Percentiles rank a stretch among this genome's conserved stretches.
These are phyloP conservation scores for Miichthys miiuy DNA, from an alignment of 2,797 vertebrate species.

Conservation along the genomic window DNA sequence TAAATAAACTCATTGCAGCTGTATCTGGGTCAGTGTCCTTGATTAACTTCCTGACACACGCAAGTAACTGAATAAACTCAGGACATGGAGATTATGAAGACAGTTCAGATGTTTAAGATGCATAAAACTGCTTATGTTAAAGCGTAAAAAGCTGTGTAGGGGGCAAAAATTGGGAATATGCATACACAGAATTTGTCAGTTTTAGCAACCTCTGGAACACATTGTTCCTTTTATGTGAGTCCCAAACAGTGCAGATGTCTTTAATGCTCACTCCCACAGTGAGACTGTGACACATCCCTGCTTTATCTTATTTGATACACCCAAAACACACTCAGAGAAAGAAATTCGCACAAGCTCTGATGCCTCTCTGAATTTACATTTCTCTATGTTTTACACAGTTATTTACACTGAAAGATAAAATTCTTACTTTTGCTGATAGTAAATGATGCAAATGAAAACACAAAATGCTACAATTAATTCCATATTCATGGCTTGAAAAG, in stretches of 20 bases:
- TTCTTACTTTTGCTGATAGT: background rate
- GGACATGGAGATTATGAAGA: conserved; percentile 12
- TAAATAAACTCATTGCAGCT: conserved; percentile 47
- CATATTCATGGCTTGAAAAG: background rate
- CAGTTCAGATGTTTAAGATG: background rate
- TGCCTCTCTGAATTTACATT: conserved; percentile 6
- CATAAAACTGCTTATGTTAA: conserved; percentile 1
- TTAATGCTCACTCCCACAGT: conserved; percentile 32
- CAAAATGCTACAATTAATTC: background rate
- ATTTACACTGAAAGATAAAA: background rate
- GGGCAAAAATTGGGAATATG: conserved; percentile 5
- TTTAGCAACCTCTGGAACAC: conserved; percentile 16
- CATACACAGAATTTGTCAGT: conserved; percentile 27
- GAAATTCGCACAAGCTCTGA: conserved; percentile 9
- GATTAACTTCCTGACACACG: conserved; percentile 31
- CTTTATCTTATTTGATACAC: conserved; percentile 38
- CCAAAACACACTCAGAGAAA: conserved; percentile 15
- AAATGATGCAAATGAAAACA: background rate
- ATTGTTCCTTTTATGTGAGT: background rate
- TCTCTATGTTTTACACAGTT: background rate
- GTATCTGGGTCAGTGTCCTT: conserved; percentile 52
- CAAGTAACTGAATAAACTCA: conserved; percentile 18
- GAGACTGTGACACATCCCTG: conserved; percentile 28
- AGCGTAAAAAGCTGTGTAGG: conserved; percentile 3
- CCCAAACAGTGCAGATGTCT: conserved; percentile 10